phyloP scores from a whole-genome alignment of 2,113 vertebrate genomes.

The Neotoma lepida region DNA sequence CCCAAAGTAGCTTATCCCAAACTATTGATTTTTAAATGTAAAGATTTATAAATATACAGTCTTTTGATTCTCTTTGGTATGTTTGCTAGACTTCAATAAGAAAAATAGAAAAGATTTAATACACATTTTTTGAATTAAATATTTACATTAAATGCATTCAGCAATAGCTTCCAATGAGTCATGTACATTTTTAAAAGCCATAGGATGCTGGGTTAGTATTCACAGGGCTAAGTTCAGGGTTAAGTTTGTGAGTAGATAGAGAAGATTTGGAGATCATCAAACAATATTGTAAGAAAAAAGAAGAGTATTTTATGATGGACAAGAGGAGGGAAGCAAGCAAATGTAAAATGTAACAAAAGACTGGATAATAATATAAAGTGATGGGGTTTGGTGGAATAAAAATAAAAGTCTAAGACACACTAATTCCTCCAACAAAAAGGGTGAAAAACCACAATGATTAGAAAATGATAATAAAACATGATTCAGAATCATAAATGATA shows the following conservation, averaged over 20 bases:
- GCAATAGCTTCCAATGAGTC: background rate
- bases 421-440: background rate
- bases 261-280: background rate
- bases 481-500: background rate
- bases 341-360: background rate
- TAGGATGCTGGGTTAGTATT: background rate
- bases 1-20: background rate
- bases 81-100: background rate
- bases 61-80: background rate
- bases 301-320: background rate
- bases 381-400: background rate
- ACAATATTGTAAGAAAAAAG: background rate
- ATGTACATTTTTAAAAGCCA: background rate
- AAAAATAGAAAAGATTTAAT: background rate
- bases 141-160: background rate
- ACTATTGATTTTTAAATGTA: background rate
- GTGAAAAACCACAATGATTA: background rate
- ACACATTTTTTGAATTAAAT: slow-evolving; percentile 5
- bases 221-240: background rate
- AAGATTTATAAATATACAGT: background rate
- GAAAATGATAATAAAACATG: slow-evolving; percentile 1
- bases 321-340: background rate
- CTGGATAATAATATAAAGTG: background rate
- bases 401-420: background rate
- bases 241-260: background rate